These are phyloP conservation scores for Euwallacea similis DNA, from an alignment of 1,140 invertebrate species.

Conservation along the genomic window DNA sequence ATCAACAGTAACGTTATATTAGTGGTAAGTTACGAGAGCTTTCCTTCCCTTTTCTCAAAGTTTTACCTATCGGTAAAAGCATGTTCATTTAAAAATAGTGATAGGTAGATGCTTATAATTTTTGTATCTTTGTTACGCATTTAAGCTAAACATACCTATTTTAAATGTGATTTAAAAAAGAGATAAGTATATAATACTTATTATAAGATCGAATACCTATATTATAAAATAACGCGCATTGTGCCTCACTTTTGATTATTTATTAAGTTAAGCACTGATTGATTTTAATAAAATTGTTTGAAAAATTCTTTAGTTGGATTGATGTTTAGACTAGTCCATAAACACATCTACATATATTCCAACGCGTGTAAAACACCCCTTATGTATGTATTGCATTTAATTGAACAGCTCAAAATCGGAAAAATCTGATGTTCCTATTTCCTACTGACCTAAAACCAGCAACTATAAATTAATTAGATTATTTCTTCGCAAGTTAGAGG, in stretches of 20 bases:
- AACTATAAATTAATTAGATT: no score
- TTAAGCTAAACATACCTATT: conserved; percentile 23
- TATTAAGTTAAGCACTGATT: conserved; percentile 52
- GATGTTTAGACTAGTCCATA: no score
- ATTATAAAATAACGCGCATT: conserved; percentile 46
- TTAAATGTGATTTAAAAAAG: conserved; percentile 46
- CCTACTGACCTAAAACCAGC: no score
- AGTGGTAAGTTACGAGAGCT: conserved; percentile 6
- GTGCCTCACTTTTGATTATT: conserved; percentile 52
- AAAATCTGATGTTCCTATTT: no score
- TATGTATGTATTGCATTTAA: no score
- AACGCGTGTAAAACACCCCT: no score
- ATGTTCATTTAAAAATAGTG: neutral
- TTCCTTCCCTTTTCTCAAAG: conserved; percentile 3
- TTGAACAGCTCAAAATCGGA: no score
- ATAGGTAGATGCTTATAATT: conserved; percentile 27
- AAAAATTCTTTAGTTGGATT: conserved; percentile 29
- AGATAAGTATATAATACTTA: conserved; percentile 15
- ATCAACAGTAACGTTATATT: neutral
- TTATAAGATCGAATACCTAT: conserved; percentile 23
- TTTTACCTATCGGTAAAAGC: no score
- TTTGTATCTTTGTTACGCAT: conserved; percentile 29
- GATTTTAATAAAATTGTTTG: conserved; percentile 53
- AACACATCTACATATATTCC: no score
- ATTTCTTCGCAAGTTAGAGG: no score